Conservation (phyloP, 2,113 vertebrate genomes). For the Ceuthmochares aereus region DNA sequence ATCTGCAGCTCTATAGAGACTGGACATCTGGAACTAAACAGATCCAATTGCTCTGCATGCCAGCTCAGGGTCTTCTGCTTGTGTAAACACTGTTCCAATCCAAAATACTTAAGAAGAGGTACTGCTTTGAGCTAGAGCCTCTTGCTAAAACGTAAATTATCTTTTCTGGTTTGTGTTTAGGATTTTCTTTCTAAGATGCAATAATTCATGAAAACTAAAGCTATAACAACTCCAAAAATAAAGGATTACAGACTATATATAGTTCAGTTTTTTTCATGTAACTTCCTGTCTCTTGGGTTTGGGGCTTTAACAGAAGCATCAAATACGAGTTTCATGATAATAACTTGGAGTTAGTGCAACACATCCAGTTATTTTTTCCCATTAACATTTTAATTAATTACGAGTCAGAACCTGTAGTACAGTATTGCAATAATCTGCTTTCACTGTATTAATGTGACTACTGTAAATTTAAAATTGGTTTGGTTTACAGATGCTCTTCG, state of each 20-base stretch:
- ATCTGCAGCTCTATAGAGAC: background rate
- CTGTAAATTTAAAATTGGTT: background rate
- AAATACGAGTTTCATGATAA: background rate
- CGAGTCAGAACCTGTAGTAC: background rate
- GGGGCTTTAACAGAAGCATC: background rate
- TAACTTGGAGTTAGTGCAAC: too few relatives aligned
- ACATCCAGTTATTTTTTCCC: background rate
- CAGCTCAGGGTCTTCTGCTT: background rate
- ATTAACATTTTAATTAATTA: background rate
- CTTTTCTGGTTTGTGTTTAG: background rate
- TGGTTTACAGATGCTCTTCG: slow-evolving; percentile 76
- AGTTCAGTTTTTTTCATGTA: fast-evolving
- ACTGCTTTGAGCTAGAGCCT: background rate
- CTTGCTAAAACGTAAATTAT: background rate
- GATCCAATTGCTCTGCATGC: background rate
- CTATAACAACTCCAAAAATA: fast-evolving
- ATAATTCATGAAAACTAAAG: background rate
- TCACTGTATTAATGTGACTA: background rate
- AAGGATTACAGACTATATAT: background rate
- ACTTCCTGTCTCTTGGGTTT: fast-evolving
- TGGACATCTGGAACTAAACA: too few relatives aligned
- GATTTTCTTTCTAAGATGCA: background rate
- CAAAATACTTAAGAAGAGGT: fast-evolving
- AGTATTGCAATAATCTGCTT: background rate
- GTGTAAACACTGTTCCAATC: fast-evolving